These are phyloP conservation scores for Whitmania pigra DNA, from an alignment of 1,140 invertebrate genomes.

Conservation along the genomic window DNA sequence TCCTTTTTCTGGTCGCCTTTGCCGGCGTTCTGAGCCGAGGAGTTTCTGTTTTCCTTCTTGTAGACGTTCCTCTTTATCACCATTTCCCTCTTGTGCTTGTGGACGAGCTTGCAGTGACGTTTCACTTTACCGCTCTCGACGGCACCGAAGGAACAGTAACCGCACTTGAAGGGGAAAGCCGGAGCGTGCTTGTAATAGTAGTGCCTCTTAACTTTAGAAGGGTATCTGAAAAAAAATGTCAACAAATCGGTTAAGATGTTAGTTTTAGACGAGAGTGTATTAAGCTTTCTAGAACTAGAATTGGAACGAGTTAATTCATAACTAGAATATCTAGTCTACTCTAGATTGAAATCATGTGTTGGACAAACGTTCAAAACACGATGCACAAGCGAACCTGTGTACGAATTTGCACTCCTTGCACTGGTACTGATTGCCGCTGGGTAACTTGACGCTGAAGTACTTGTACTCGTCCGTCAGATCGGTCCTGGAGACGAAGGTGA, in stretches of 20 bases:
- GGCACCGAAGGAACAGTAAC: constrained; percentile 19
- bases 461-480: constrained; percentile 5
- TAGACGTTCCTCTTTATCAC: constrained; percentile 14
- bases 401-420: constrained; percentile 23
- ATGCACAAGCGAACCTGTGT: background rate
- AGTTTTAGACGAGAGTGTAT: too few relatives aligned
- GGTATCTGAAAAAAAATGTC: constrained; percentile 6
- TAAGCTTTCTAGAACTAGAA: too few relatives aligned
- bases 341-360: too few relatives aligned
- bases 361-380: too few relatives aligned
- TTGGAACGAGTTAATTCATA: too few relatives aligned
- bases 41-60: background rate
- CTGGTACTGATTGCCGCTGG: constrained; percentile 17
- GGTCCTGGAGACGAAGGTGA: background rate
- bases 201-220: constrained; percentile 20
- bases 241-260: too few relatives aligned
- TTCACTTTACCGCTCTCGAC: constrained; percentile 20
- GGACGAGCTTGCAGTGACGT: constrained; percentile 15
- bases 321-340: too few relatives aligned
- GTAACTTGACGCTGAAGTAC: constrained; percentile 17
- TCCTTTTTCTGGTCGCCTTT: background rate
- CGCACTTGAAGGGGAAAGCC: constrained; percentile 19
- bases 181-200: constrained; percentile 20
- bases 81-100: constrained; percentile 10
- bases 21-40: background rate